Conservation (phyloP, 2,797 vertebrate genomes). For the Scolopax bukidnonensis region DNA sequence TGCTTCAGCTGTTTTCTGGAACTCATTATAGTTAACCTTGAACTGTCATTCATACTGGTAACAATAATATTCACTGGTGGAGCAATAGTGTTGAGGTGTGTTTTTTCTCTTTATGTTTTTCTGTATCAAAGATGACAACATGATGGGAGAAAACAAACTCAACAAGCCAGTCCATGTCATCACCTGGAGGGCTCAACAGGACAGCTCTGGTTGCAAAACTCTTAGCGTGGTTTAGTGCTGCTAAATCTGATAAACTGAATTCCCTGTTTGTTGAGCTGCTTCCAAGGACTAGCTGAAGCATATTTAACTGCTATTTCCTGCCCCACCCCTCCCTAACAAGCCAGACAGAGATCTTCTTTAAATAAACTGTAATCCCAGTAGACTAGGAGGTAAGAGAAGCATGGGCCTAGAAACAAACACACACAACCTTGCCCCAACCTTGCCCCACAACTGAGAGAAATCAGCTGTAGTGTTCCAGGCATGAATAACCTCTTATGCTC, state of each 20-base stretch:
- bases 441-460: not conserved
- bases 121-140: not conserved
- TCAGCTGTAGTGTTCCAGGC: rapidly evolving
- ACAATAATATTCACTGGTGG: not conserved
- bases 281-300: not conserved
- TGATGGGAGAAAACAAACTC: not conserved
- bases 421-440: not conserved
- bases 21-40: not conserved
- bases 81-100: not conserved
- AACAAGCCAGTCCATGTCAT: not conserved
- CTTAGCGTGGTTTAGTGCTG: not conserved
- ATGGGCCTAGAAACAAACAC: not conserved
- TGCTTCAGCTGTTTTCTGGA: not conserved
- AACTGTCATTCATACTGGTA: not conserved
- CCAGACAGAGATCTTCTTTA: not conserved
- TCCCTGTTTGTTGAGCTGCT: not conserved
- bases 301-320: slow-evolving; percentile 26
- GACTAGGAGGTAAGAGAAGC: not conserved
- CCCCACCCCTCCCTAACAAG: not conserved
- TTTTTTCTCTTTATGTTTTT: not conserved
- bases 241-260: not conserved
- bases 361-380: slow-evolving; percentile 28
- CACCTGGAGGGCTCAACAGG: not conserved
- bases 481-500: not conserved
- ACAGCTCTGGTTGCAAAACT: not conserved